These are phyloP conservation scores for Stercorarius parasiticus DNA, from an alignment of 2,113 vertebrate genomes.

Conservation along the genomic window DNA sequence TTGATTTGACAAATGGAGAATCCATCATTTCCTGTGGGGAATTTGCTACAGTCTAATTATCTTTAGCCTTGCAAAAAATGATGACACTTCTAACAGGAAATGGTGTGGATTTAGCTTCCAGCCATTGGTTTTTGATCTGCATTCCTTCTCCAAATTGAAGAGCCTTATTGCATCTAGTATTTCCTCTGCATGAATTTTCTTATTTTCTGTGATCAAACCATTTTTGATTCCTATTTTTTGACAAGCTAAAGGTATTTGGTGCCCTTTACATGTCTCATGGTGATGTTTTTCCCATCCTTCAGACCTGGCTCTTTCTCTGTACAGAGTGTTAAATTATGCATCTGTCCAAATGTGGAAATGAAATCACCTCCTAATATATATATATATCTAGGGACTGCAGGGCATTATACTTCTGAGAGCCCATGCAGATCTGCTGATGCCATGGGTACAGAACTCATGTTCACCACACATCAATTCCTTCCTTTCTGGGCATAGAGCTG, in stretches of 20 bases:
- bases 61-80: neutral
- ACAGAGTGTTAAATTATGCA: neutral
- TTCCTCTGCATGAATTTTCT: neutral
- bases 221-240: neutral
- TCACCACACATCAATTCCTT: neutral
- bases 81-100: neutral
- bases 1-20: neutral
- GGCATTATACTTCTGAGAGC: neutral
- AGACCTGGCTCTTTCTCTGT: neutral
- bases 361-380: neutral
- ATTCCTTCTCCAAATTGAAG: neutral
- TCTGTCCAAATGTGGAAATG: neutral
- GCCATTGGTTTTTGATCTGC: neutral
- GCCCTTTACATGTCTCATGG: neutral
- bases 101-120: neutral
- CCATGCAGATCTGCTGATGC: neutral
- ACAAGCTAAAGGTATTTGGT: neutral
- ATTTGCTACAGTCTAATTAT: neutral
- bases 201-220: neutral
- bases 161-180: neutral
- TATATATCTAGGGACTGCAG: neutral
- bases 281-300: neutral
- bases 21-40: neutral
- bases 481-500: neutral
- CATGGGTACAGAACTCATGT: accelerated